Conservation (phyloP, 2,888 invertebrate species). For the Eupithecia subfuscata region DNA sequence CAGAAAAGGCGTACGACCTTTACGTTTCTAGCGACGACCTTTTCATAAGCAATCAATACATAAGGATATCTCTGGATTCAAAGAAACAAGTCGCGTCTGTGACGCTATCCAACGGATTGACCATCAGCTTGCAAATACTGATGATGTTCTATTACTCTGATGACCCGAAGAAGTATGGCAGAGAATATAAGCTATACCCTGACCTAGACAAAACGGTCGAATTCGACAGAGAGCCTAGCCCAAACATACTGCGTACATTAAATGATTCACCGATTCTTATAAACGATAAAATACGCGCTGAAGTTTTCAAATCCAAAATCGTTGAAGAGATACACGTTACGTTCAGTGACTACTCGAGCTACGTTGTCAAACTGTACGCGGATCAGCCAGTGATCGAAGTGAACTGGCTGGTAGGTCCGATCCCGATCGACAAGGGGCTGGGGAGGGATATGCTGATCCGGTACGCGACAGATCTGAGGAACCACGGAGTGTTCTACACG, state of each 20-base stretch:
- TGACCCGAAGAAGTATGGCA: constrained; percentile 84
- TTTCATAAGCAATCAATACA: constrained; percentile 59
- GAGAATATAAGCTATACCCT: constrained; percentile 56
- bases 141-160: constrained; percentile 90
- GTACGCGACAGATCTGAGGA: constrained; percentile 86
- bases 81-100: constrained; percentile 70
- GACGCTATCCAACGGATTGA: constrained; percentile 72
- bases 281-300: constrained; percentile 39
- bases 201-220: background rate
- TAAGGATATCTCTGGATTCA: constrained; percentile 79
- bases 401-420: constrained; percentile 92
- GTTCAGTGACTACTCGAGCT: constrained; percentile 87
- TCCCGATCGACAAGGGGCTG: constrained; percentile 84
- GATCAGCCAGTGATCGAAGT: constrained; percentile 86
- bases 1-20: background rate
- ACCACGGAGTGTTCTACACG: constrained; percentile 90
- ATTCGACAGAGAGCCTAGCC: constrained; percentile 85
- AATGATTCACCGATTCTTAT: constrained; percentile 51
- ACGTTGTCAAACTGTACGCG: constrained; percentile 88
- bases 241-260: constrained; percentile 90
- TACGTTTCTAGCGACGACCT: constrained; percentile 17
- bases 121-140: constrained; percentile 64
- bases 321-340: constrained; percentile 90
- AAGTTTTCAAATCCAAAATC: constrained; percentile 80
- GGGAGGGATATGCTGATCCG: constrained; percentile 91